phyloP scores from a whole-genome alignment of 2,888 invertebrate genomes.

The Melanotus villosus region DNA sequence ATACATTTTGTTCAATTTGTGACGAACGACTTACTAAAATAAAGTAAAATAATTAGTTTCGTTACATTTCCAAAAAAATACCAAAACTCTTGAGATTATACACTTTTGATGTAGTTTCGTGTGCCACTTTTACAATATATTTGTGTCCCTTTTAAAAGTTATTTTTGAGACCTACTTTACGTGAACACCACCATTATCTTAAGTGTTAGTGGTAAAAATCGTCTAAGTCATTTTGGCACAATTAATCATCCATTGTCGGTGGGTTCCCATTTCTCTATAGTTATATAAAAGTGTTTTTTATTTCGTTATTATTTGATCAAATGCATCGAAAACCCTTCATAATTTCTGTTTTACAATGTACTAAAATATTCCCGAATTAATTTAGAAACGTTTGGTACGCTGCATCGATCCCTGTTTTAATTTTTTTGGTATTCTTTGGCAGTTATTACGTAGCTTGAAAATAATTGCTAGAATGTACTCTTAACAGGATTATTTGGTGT shows the following conservation, averaged over 20 bases:
- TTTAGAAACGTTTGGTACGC: neutral
- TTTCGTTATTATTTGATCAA: too few species aligned
- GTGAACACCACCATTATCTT: neutral
- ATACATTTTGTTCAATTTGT: slow-evolving; percentile 11
- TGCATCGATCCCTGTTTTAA: neutral
- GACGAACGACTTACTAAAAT: neutral
- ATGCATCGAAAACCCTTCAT: too few species aligned
- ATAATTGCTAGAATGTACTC: too few species aligned
- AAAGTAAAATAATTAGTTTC: neutral
- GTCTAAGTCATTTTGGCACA: slow-evolving; percentile 7
- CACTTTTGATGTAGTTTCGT: neutral
- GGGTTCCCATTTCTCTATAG: too few species aligned
- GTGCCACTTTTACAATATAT: slow-evolving; percentile 6
- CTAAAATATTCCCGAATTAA: neutral
- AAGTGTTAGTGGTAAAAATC: neutral
- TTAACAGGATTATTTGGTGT: too few species aligned
- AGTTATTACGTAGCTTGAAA: too few species aligned
- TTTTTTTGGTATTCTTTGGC: neutral
- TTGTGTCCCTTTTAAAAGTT: slow-evolving; percentile 1
- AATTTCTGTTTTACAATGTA: too few species aligned
- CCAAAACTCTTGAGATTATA: neutral
- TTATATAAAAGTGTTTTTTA: too few species aligned
- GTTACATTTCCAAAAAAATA: neutral
- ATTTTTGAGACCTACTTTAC: neutral
- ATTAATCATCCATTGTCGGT: slow-evolving; percentile 6